Evolutionary conservation across 1,140 invertebrate genomes (phyloP).

Genomic region (Drosophila saltans): DNA sequence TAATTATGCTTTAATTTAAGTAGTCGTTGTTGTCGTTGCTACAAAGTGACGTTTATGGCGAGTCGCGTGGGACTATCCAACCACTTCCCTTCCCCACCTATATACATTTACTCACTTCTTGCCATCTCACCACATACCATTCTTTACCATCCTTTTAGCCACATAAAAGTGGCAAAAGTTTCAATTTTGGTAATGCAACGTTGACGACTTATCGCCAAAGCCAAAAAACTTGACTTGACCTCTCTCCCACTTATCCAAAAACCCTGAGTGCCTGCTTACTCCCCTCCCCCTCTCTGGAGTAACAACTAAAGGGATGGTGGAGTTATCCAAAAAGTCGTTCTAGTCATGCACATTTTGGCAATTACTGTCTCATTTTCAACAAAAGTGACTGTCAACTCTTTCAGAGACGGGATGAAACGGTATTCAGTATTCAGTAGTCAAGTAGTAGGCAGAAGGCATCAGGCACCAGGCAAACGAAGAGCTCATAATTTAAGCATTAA

Average conservation of each 20-base stretch:
- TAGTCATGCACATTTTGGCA: constrained; percentile 74
- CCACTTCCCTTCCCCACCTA: neutral
- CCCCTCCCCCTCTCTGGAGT: neutral
- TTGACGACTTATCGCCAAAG: constrained; percentile 63
- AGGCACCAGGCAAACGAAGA: constrained; percentile 16
- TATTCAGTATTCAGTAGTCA: constrained; percentile 3
- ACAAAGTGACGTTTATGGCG: constrained; percentile 69
- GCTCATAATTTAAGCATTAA: constrained; percentile 82
- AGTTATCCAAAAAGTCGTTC: constrained; percentile 39
- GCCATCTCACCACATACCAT: neutral
- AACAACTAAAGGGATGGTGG: neutral
- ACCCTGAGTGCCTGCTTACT: neutral
- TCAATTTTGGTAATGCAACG: constrained; percentile 73
- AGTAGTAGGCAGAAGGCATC: neutral
- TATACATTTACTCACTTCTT: neutral
- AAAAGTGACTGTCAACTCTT: constrained; percentile 80
- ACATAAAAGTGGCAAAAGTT: constrained; percentile 62
- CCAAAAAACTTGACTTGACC: constrained; percentile 68
- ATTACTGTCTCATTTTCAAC: constrained; percentile 80
- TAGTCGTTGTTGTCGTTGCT: constrained; percentile 60
- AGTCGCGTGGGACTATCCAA: neutral
- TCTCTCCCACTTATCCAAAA: neutral
- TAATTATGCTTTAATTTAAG: constrained; percentile 82
- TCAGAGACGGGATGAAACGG: constrained; percentile 17
- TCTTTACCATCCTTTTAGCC: constrained; percentile 11